Evolutionary conservation across 2,113 vertebrate species (phyloP).

Genomic region (Cyprinodon variegatus): DNA sequence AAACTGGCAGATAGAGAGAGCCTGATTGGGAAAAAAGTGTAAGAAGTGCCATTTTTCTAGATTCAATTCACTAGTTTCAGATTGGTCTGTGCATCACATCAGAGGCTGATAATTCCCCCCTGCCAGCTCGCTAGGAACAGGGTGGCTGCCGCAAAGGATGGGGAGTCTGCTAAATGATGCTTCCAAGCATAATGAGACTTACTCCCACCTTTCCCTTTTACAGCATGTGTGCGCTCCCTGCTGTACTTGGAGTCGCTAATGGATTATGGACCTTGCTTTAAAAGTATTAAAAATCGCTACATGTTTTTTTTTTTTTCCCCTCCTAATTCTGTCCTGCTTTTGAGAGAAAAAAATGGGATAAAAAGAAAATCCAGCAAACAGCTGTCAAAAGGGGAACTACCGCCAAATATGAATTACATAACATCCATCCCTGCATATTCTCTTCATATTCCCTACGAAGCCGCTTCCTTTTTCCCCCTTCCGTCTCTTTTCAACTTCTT

Average conservation of each 20-base stretch:
- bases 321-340: slow-evolving; percentile 19
- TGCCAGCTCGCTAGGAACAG: slow-evolving; percentile 46
- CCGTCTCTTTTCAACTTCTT: slow-evolving; percentile 34
- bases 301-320: slow-evolving; percentile 12
- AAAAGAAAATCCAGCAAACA: slow-evolving; percentile 59
- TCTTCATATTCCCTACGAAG: slow-evolving; percentile 45
- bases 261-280: slow-evolving; percentile 21
- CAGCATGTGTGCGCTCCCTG: not conserved
- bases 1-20: slow-evolving; percentile 52
- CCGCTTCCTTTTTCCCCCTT: not conserved
- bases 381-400: slow-evolving; percentile 50
- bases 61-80: slow-evolving; percentile 42
- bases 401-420: slow-evolving; percentile 54
- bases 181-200: slow-evolving; percentile 50
- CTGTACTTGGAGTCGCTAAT: slow-evolving; percentile 10
- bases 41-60: slow-evolving; percentile 24
- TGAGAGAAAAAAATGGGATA: slow-evolving; percentile 18
- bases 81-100: slow-evolving; percentile 49
- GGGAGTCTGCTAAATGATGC: slow-evolving; percentile 51
- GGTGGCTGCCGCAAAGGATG: slow-evolving; percentile 31
- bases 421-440: slow-evolving; percentile 29
- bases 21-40: slow-evolving; percentile 38
- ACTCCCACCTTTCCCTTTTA: slow-evolving; percentile 24
- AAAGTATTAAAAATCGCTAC: slow-evolving; percentile 31
- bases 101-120: slow-evolving; percentile 62